These are phyloP conservation scores for Exephanes ischioxanthus DNA, from an alignment of 2,888 invertebrate genomes.

Conservation along the genomic window DNA sequence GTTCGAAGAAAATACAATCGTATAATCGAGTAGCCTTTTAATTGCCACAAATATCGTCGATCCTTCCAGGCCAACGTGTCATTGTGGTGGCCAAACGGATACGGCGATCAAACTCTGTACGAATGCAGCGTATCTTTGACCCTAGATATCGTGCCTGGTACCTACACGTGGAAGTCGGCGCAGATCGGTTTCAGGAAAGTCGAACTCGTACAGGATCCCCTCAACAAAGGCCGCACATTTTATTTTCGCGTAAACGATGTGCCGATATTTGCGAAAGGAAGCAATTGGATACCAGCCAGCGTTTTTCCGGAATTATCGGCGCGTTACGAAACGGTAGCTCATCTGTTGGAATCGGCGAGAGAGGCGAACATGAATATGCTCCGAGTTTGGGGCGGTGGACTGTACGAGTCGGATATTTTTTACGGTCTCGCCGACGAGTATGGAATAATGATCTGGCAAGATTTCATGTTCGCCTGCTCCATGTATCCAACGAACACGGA, in stretches of 20 bases:
- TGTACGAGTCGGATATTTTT: slow-evolving; percentile 96
- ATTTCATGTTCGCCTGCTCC: slow-evolving; percentile 98
- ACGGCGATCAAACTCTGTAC: slow-evolving; percentile 93
- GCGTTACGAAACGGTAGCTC: slow-evolving; percentile 86
- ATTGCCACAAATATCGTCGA: not conserved
- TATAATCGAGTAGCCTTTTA: not conserved
- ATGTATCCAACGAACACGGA: slow-evolving; percentile 93
- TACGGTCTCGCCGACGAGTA: slow-evolving; percentile 94
- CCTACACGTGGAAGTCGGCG: slow-evolving; percentile 78
- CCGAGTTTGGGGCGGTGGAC: slow-evolving; percentile 99
- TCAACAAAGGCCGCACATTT: slow-evolving; percentile 91
- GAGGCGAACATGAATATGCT: slow-evolving; percentile 96
- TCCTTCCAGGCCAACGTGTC: slow-evolving; percentile 85
- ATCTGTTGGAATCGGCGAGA: slow-evolving; percentile 89
- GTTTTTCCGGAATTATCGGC: slow-evolving; percentile 92
- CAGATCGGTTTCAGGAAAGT: slow-evolving; percentile 95
- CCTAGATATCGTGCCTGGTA: slow-evolving; percentile 82
- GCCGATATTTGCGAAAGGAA: slow-evolving; percentile 97
- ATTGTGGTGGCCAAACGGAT: slow-evolving; percentile 98
- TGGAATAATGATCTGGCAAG: slow-evolving; percentile 98
- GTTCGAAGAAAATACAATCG: not conserved
- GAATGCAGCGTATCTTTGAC: slow-evolving; percentile 85
- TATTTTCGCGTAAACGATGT: slow-evolving; percentile 94
- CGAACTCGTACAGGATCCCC: slow-evolving; percentile 91
- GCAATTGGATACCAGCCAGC: slow-evolving; percentile 96